A percentile compares a stretch with the other conserved stretches of the same genome.
Evolutionary conservation across 2,888 invertebrate species (phyloP).

Genomic region (Scelioninae gen. 2): DNA sequence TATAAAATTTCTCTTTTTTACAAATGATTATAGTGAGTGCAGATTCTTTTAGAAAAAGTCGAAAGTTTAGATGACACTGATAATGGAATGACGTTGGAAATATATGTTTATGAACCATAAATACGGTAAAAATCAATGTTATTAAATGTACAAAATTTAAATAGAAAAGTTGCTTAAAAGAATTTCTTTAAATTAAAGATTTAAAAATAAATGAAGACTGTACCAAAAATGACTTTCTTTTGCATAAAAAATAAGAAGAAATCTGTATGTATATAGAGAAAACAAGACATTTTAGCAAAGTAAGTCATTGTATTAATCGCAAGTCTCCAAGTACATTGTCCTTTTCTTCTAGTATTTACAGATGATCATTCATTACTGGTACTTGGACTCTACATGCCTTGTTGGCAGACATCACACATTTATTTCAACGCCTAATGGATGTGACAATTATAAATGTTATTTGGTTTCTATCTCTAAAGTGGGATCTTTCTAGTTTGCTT

Average conservation of each 20-base stretch:
- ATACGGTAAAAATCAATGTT: not conserved
- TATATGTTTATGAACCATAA: too few species aligned
- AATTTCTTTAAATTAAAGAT: not conserved
- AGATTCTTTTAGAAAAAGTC: slow-evolving; percentile 16
- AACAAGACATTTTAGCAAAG: slow-evolving; percentile 21
- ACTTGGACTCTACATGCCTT: slow-evolving; percentile 7
- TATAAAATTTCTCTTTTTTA: slow-evolving; percentile 3
- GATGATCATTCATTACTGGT: slow-evolving; percentile 28
- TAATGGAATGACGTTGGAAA: not conserved
- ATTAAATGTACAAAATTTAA: too few species aligned
- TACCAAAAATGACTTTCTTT: slow-evolving; percentile 2
- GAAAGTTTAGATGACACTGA: slow-evolving; percentile 2
- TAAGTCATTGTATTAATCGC: slow-evolving; percentile 29
- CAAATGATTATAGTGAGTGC: not conserved
- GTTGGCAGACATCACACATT: slow-evolving; percentile 10
- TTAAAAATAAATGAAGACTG: not conserved
- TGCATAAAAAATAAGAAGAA: not conserved
- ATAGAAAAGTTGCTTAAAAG: not conserved
- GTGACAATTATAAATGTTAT: too few species aligned
- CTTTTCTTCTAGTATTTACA: slow-evolving; percentile 36
- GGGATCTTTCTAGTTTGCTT: too few species aligned
- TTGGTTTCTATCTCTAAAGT: too few species aligned
- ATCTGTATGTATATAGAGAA: slow-evolving; percentile 1
- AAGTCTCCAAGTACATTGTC: slow-evolving; percentile 40
- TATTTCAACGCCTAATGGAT: slow-evolving; percentile 2